Conservation (phyloP, 2,888 invertebrate species). For the Nemotelus nigrinus region DNA sequence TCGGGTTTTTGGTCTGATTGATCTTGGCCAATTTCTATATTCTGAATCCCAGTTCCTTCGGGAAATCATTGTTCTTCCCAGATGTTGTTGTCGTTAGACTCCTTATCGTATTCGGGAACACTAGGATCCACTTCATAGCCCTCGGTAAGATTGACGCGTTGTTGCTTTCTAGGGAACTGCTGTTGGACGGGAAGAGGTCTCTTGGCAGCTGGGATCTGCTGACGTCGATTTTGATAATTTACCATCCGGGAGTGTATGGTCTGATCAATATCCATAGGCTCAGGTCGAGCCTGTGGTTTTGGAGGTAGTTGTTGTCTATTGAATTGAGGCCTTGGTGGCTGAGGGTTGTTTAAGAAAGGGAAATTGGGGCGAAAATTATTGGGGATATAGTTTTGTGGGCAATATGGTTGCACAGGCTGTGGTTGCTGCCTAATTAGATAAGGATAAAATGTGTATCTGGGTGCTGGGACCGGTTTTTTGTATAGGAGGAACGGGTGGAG, state of each 20-base stretch:
- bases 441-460: no score
- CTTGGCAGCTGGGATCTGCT: background rate
- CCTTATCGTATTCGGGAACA: background rate
- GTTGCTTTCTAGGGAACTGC: background rate
- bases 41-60: background rate
- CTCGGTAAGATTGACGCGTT: background rate
- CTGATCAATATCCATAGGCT: slow-evolving; percentile 7
- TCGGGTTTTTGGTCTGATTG: background rate
- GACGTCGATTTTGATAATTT: background rate
- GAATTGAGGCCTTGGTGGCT: no score
- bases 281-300: slow-evolving; percentile 5
- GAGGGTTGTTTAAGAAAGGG: no score
- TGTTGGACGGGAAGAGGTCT: background rate
- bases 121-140: background rate
- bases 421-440: no score
- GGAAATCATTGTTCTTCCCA: background rate
- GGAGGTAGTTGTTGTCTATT: background rate
- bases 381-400: no score
- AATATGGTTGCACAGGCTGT: no score
- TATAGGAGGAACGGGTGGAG: no score
- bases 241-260: background rate
- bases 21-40: background rate
- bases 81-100: background rate
- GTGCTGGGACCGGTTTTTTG: no score
- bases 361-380: no score